Evolutionary conservation across 2,888 invertebrate species (phyloP).

Genomic region (Physocephala rufipes): DNA sequence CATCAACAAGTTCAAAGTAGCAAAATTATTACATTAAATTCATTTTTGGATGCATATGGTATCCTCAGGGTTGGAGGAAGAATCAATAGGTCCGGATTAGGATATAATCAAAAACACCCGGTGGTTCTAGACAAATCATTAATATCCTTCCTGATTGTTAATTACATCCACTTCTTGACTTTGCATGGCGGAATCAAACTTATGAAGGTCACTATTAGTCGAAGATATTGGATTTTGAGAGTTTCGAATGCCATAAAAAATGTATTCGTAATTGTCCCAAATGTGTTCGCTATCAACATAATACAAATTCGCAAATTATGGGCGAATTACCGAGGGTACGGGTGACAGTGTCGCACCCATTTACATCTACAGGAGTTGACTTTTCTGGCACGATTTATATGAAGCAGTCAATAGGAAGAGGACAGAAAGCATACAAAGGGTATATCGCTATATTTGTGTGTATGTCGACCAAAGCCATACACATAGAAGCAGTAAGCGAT

Average conservation of each 20-base stretch:
- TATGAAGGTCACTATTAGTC: no score
- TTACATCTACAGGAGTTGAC: no score
- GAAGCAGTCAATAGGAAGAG: no score
- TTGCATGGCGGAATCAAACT: slow-evolving; percentile 22
- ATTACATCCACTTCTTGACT: slow-evolving; percentile 5
- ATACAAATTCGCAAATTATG: slow-evolving; percentile 20
- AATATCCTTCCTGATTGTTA: slow-evolving; percentile 10
- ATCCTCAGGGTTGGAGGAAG: slow-evolving; percentile 29
- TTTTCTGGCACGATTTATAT: no score
- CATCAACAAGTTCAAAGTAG: not conserved
- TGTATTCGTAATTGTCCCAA: no score
- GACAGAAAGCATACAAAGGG: no score
- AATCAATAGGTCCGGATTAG: not conserved
- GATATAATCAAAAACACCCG: no score
- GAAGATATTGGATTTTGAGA: no score
- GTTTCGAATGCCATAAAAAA: no score
- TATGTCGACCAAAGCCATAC: no score
- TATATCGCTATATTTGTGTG: no score
- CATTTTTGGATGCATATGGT: slow-evolving; percentile 21
- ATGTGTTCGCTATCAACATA: slow-evolving; percentile 7
- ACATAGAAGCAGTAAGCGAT: slow-evolving; percentile 17
- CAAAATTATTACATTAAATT: slow-evolving; percentile 21
- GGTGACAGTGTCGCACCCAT: not conserved
- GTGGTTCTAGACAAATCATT: slow-evolving; percentile 28
- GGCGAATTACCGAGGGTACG: not conserved